phyloP scores from a whole-genome alignment of 1,140 invertebrate genomes.

The Apocrypta bakeri region DNA sequence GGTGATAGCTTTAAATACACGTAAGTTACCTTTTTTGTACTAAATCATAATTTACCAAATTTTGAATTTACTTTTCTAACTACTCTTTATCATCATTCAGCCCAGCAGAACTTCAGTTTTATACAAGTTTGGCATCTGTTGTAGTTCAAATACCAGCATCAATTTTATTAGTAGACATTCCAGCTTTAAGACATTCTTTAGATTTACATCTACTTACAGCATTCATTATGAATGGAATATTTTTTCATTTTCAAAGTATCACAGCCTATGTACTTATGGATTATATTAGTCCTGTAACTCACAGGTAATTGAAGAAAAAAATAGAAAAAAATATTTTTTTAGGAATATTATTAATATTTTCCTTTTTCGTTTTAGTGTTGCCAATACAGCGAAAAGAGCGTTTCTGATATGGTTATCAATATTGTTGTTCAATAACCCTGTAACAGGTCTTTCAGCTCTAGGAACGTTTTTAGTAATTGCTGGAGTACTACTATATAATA shows the following conservation, averaged over 20 bases:
- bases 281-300: constrained; percentile 90
- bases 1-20: constrained; percentile 87
- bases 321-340: not conserved
- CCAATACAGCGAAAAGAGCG: constrained; percentile 89
- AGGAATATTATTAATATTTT: constrained; percentile 24
- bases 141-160: constrained; percentile 87
- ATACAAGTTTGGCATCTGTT: constrained; percentile 86
- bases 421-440: constrained; percentile 86
- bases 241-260: constrained; percentile 92
- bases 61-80: not conserved
- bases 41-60: not conserved
- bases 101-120: constrained; percentile 91
- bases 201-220: constrained; percentile 77
- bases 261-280: constrained; percentile 91
- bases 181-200: constrained; percentile 72
- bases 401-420: constrained; percentile 90
- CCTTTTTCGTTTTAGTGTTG: constrained; percentile 85
- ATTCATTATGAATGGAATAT: constrained; percentile 85
- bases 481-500: constrained; percentile 88
- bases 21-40: constrained; percentile 76
- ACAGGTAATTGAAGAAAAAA: constrained; percentile 80
- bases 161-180: constrained; percentile 81
- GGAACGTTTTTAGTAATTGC: constrained; percentile 85
- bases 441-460: constrained; percentile 85
- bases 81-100: constrained; percentile 70